These are phyloP conservation scores for Oscheius sp. DNA, from an alignment of 1,140 invertebrate species.

Conservation along the genomic window DNA sequence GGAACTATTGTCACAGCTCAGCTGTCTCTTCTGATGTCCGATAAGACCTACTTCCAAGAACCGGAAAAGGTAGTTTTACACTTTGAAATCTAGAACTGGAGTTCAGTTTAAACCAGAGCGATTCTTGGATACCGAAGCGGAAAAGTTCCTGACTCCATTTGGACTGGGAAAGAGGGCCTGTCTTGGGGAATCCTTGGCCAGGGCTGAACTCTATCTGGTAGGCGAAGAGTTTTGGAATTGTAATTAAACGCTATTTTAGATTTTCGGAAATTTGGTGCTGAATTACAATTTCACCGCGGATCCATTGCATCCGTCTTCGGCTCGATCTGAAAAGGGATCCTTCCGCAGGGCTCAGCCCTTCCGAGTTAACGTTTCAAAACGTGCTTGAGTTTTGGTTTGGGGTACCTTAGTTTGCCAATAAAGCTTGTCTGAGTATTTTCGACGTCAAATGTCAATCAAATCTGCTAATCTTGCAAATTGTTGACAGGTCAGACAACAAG, in stretches of 20 bases:
- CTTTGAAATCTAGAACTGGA: neutral
- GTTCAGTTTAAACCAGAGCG: conserved; percentile 34
- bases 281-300: conserved; percentile 14
- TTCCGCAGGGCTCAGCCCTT: too few relatives aligned
- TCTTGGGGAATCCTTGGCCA: conserved; percentile 36
- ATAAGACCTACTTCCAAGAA: conserved; percentile 31
- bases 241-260: neutral
- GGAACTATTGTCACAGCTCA: conserved; percentile 19
- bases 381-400: too few relatives aligned
- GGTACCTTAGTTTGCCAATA: too few relatives aligned
- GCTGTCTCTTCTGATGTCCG: conserved; percentile 12
- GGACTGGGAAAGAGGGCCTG: conserved; percentile 35
- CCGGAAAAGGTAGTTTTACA: neutral
- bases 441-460: too few relatives aligned
- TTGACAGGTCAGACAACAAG: too few relatives aligned
- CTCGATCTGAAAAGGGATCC: too few relatives aligned
- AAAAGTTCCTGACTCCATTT: conserved; percentile 29
- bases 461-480: too few relatives aligned
- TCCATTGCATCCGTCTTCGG: too few relatives aligned
- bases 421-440: too few relatives aligned
- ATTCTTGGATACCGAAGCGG: conserved; percentile 21
- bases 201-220: conserved; percentile 35
- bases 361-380: too few relatives aligned
- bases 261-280: conserved; percentile 19
- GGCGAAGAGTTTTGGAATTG: neutral